phyloP scores from a whole-genome alignment of 2,888 invertebrate genomes.

The Callyntrura sp. region DNA sequence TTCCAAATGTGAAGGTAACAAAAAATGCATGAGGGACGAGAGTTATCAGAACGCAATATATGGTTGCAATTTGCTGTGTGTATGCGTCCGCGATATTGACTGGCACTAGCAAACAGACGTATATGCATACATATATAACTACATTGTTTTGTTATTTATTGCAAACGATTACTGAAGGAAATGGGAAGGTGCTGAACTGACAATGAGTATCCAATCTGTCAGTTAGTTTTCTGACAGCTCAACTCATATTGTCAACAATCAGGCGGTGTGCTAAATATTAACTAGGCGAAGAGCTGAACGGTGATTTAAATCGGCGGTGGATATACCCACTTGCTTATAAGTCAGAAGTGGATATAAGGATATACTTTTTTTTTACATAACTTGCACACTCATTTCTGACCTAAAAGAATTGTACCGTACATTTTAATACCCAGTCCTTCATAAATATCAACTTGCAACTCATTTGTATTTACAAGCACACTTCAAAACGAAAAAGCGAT shows the following conservation, averaged over 20 bases:
- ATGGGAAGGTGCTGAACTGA: conserved; percentile 48
- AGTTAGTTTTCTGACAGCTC: conserved; percentile 59
- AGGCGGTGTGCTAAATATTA: conserved; percentile 53
- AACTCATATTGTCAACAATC: conserved; percentile 53
- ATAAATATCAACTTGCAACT: neutral
- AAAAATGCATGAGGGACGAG: too few species aligned
- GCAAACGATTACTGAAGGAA: neutral
- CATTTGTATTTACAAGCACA: conserved; percentile 11
- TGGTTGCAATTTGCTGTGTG: too few species aligned
- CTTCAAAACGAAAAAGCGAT: neutral
- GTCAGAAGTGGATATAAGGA: too few species aligned
- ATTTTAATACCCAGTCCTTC: conserved; percentile 5
- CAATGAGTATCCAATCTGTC: conserved; percentile 65
- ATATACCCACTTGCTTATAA: neutral
- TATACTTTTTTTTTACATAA: neutral
- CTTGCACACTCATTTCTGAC: neutral
- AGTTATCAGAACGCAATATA: too few species aligned
- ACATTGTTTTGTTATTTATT: neutral
- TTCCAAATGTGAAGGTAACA: too few species aligned
- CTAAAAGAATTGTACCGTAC: neutral
- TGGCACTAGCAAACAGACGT: neutral
- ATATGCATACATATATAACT: neutral
- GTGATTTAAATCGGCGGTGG: neutral
- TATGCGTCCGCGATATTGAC: too few species aligned
- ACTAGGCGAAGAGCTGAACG: neutral